Evolutionary conservation across 2,113 vertebrate genomes (phyloP).

Genomic region (Salvelinus namaycush): DNA sequence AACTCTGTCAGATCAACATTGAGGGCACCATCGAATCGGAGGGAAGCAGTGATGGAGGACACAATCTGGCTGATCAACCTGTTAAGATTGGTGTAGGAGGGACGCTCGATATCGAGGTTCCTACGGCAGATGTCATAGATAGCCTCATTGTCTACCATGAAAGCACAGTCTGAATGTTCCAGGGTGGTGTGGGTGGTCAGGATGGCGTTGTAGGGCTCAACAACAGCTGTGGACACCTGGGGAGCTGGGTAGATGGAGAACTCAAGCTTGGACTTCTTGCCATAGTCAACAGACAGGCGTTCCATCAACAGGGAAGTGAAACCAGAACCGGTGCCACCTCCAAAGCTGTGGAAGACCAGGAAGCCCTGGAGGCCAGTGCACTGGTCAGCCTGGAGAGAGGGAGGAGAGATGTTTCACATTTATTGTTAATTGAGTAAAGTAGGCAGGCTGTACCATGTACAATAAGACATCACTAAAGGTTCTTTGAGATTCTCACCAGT

Average conservation of each 20-base stretch:
- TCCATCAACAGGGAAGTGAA: constrained; percentile 91
- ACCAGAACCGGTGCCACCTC: constrained; percentile 72
- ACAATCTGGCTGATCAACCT: constrained; percentile 73
- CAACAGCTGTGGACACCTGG: constrained; percentile 62
- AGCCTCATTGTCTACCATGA: constrained; percentile 76
- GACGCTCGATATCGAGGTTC: constrained; percentile 65
- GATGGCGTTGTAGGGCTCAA: constrained; percentile 53
- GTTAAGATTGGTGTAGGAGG: constrained; percentile 74
- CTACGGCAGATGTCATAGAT: constrained; percentile 73
- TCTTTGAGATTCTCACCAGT: constrained; percentile 59
- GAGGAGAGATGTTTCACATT: not conserved
- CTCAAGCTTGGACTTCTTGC: constrained; percentile 91
- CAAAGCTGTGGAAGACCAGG: constrained; percentile 68
- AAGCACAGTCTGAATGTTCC: constrained; percentile 77
- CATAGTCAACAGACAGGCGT: constrained; percentile 87
- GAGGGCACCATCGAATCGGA: constrained; percentile 73
- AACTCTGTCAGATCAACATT: constrained; percentile 75
- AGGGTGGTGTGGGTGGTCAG: constrained; percentile 70
- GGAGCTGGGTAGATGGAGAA: constrained; percentile 89
- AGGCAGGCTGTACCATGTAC: not conserved
- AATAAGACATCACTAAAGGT: not conserved
- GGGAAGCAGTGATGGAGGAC: constrained; percentile 71
- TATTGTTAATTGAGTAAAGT: not conserved
- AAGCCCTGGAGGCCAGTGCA: constrained; percentile 72
- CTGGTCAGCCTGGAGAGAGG: constrained; percentile 57